Base-by-base conservation (phyloP, 2,797 vertebrate genomes). In the Fringilla coelebs region DNA sequence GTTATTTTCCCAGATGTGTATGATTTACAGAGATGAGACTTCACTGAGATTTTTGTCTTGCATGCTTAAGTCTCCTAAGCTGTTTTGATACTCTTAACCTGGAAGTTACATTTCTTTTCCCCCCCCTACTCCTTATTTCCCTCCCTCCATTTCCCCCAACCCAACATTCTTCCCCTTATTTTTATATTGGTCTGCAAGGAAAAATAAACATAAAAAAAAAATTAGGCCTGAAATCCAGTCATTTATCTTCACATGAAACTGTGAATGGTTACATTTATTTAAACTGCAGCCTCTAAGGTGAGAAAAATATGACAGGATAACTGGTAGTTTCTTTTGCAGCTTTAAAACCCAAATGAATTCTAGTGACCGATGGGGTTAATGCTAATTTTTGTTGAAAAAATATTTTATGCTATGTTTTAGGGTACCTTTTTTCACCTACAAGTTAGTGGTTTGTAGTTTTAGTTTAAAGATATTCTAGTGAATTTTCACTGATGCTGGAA, bases 41-140 rank as follows among this genome's bases (percentile, higher is more conserved):
- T 90, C 48, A 81, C 48, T 74, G 63, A 77, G 34, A 80, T 79
- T 92, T 92, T 86, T 93, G 45, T 36, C 57, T 89, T 89, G 46
- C 49, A 48, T 26, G 24, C 28, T 66, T 70, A 81, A 88, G 38
- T 32, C 41, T 18, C 55, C 58, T 86, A 70, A 75, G 45, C 29
- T 94, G 43, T 80, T 96, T 79, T 70, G 70, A 73, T 88, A 83
- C 28, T 74, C 29, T 68, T 70, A 82, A 68, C 58, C 32, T 88
- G 60, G 51, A 88, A 84, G 34, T 78, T 81, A 62, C 0, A 3
- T 60, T 77, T 90, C 6, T 36, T 68, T 32, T 43, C 34, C 20
- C 4, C 1, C 1, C 3, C 4, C 41, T 38, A 41, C 41, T 17
- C 17, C 12, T 17, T n/a, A 13, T 38, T 55, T 2, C 4, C 6